Evolutionary conservation across 1,140 invertebrate genomes (phyloP).

Genomic region (Drosophila orosa): DNA sequence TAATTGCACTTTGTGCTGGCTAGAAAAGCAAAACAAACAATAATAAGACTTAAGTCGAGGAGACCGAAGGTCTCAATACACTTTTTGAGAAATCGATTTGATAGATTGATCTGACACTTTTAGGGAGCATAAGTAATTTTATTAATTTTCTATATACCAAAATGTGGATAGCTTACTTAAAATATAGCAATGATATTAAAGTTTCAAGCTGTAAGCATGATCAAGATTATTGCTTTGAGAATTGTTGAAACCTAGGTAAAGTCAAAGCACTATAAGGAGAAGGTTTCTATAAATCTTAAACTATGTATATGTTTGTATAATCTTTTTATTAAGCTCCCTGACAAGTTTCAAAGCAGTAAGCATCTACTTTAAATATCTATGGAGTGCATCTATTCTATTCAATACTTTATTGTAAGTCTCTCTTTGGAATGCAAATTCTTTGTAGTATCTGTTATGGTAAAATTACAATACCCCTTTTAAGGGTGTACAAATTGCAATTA

Average conservation of each 20-base stretch:
- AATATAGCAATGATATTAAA: neutral
- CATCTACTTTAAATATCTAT: neutral
- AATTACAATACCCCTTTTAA: slow-evolving; percentile 11
- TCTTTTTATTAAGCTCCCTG: neutral
- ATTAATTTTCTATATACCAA: neutral
- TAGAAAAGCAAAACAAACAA: slow-evolving; percentile 43
- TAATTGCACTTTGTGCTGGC: slow-evolving; percentile 61
- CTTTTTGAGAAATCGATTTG: neutral
- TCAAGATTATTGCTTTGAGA: neutral
- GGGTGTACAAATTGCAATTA: slow-evolving; percentile 30
- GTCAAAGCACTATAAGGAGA: too few species aligned
- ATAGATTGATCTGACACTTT: slow-evolving; percentile 5
- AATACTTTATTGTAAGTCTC: neutral
- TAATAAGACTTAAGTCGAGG: slow-evolving; percentile 5
- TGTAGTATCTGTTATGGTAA: slow-evolving; percentile 7
- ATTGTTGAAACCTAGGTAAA: neutral
- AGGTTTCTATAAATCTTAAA: neutral
- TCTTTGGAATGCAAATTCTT: slow-evolving; percentile 11
- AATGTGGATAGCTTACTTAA: neutral
- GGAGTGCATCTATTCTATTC: neutral
- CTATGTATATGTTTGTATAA: neutral
- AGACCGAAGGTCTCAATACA: neutral
- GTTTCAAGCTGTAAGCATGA: neutral
- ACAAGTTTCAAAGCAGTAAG: neutral
- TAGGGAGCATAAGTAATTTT: neutral